These are phyloP conservation scores for Nylanderia fulva DNA, from an alignment of 1,140 invertebrate genomes.

Conservation along the genomic window DNA sequence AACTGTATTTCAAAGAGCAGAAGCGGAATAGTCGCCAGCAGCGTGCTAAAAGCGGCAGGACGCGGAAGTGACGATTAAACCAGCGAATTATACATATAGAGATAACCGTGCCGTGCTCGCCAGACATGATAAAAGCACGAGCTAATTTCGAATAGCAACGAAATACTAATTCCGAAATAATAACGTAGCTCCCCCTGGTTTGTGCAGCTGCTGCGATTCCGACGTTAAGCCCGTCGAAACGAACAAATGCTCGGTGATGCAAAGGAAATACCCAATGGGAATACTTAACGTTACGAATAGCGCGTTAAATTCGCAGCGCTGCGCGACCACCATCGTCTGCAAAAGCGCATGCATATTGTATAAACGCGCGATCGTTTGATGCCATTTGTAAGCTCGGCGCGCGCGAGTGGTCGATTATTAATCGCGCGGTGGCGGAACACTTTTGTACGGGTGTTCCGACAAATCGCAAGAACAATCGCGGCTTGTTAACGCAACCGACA, in stretches of 20 bases:
- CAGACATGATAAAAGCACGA: slow-evolving; percentile 41
- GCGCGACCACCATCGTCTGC: slow-evolving; percentile 23
- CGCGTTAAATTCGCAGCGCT: slow-evolving; percentile 55
- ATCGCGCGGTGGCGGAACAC: neutral
- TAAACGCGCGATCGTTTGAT: slow-evolving; percentile 55
- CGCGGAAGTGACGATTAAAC: slow-evolving; percentile 21
- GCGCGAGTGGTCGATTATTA: slow-evolving; percentile 32
- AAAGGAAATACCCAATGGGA: slow-evolving; percentile 55
- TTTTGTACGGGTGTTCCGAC: slow-evolving; percentile 36
- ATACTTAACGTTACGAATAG: slow-evolving; percentile 54
- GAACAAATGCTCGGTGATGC: slow-evolving; percentile 53
- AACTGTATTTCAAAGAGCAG: neutral
- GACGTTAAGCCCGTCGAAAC: slow-evolving; percentile 41
- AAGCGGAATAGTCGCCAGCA: neutral
- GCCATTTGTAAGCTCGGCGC: slow-evolving; percentile 44
- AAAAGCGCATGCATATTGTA: slow-evolving; percentile 53
- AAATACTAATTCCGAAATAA: slow-evolving; percentile 45
- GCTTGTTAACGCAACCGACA: slow-evolving; percentile 58
- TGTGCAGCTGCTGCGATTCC: slow-evolving; percentile 3
- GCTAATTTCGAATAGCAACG: neutral
- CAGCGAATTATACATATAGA: neutral
- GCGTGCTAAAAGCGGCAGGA: neutral
- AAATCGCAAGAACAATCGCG: slow-evolving; percentile 56
- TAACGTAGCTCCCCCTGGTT: slow-evolving; percentile 27
- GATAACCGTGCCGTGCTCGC: slow-evolving; percentile 9